Evolutionary conservation across 2,888 invertebrate species (phyloP).

Genomic region (Proisotoma minuta): DNA sequence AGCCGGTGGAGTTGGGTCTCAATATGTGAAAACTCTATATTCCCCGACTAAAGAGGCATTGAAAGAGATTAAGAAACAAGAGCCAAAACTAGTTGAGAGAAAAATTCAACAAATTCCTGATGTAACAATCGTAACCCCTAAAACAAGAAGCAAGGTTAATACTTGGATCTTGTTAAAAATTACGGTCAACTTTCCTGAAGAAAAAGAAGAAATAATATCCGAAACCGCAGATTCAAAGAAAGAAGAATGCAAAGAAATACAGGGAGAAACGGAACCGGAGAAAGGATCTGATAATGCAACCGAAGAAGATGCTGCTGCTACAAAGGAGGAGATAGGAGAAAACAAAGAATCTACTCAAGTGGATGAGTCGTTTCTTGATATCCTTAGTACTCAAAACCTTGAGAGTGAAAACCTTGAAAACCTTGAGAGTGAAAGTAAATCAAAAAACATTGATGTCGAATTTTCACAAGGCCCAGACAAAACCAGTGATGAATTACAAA

Average conservation of each 20-base stretch:
- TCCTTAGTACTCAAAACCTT: too few species aligned
- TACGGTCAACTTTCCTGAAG: not conserved
- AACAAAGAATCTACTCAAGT: too few species aligned
- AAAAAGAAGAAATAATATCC: not conserved
- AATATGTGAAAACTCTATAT: not conserved
- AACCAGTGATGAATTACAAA: too few species aligned
- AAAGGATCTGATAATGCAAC: too few species aligned
- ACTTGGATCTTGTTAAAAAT: conserved; percentile 13
- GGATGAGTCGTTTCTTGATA: too few species aligned
- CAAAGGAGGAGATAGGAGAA: too few species aligned
- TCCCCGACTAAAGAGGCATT: not conserved
- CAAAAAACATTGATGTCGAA: too few species aligned
- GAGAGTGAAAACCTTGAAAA: too few species aligned
- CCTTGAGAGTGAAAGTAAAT: too few species aligned
- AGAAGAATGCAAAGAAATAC: not conserved
- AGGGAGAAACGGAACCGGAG: not conserved
- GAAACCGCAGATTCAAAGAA: not conserved
- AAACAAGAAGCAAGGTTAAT: conserved; percentile 20
- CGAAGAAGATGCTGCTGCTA: too few species aligned
- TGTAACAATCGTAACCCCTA: conserved; percentile 8
- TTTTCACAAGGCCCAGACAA: too few species aligned
- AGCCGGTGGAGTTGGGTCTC: conserved; percentile 14
- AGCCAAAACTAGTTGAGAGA: not conserved
- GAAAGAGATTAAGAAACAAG: not conserved
- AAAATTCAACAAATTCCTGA: not conserved